Evolutionary conservation across 2,888 invertebrate species (phyloP), one percentile per base, ranked within the genome.

Genomic region (Dolichomitus sp.): DNA sequence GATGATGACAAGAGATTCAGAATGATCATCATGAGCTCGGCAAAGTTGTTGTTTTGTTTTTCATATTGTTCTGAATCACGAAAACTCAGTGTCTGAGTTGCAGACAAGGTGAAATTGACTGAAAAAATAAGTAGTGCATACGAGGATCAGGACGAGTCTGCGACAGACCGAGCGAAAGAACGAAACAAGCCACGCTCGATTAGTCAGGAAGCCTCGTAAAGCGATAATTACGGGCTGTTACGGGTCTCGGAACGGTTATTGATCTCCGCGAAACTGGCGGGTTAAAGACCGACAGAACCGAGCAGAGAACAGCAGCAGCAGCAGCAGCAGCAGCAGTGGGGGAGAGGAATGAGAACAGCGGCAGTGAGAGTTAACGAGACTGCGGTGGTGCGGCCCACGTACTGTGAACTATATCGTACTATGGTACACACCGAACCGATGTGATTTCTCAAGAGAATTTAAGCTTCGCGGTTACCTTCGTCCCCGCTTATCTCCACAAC

Each of bases 391-490:
- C 23, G 68, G 33, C 78, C 37, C 78, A 50, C 69, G 74, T 81
- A 77, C 72, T 52, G 42, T 42, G 42, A 42, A 3, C 77, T 82
- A 78, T 74, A 73, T 65, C 33, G 80, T 70, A 78, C 73, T 66
- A 45, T 63, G 65, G 74, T 77, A 77, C 33, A 72, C 65, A 59
- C n/a, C 45, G 50, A 75, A 65, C 69, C 77, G 59, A 77, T 81
- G 85, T 87, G 85, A 87, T 87, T 87, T 87, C 87, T 87, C 87
- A 75, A 33, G 87, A 85, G 87, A 86, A 80, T 81, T 80, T 83
- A 81, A 80, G 84, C 86, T 86, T 83, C 74, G 70, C 85, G 82
- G 84, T 83, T 77, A 83, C 83, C 76, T 80, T 77, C 73, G 59
- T 52, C 45, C 61, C 48, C 63, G 65, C 45, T 63, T 73, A 75